A percentile compares a stretch with the other conserved stretches of the same genome.
Conservation (phyloP, 1,140 invertebrate genomes). For the Goniozus legneri region DNA sequence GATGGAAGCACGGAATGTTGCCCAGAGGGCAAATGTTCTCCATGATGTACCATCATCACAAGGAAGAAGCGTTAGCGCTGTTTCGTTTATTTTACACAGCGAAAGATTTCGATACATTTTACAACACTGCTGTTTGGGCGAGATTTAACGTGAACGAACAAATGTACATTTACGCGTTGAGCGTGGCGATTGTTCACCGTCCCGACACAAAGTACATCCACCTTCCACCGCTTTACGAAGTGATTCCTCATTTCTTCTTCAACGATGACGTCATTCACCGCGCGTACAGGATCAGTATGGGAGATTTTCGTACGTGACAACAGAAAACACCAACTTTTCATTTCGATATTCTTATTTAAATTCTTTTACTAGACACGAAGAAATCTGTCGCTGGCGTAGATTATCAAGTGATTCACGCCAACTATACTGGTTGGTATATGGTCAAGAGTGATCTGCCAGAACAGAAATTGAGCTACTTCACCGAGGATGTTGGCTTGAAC, state of each 20-base stretch:
- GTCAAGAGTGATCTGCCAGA: constrained; percentile 2
- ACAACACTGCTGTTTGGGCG: constrained; percentile 63
- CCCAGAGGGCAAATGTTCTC: constrained; percentile 42
- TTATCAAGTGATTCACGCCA: constrained; percentile 41
- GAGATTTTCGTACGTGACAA: constrained; percentile 20
- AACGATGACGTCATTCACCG: constrained; percentile 57
- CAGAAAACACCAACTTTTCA: no score
- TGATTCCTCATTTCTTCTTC: constrained; percentile 64
- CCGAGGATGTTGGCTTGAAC: constrained; percentile 68
- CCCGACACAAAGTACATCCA: constrained; percentile 58
- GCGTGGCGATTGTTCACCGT: constrained; percentile 60
- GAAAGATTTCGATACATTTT: constrained; percentile 64
- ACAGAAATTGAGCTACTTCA: constrained; percentile 60
- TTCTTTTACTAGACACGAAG: constrained; percentile 7
- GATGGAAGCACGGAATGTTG: constrained; percentile 53
- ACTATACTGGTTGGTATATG: constrained; percentile 55
- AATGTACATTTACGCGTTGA: constrained; percentile 62
- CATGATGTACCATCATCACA: constrained; percentile 50
- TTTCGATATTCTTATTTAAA: no score
- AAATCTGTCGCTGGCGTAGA: constrained; percentile 18
- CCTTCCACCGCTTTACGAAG: constrained; percentile 65
- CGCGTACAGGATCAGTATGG: constrained; percentile 56
- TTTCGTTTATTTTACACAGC: constrained; percentile 60
- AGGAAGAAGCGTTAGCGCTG: constrained; percentile 56
- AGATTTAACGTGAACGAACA: constrained; percentile 62